Conservation (phyloP, 2,888 invertebrate species). For the Chrysotoxum bicinctum region DNA sequence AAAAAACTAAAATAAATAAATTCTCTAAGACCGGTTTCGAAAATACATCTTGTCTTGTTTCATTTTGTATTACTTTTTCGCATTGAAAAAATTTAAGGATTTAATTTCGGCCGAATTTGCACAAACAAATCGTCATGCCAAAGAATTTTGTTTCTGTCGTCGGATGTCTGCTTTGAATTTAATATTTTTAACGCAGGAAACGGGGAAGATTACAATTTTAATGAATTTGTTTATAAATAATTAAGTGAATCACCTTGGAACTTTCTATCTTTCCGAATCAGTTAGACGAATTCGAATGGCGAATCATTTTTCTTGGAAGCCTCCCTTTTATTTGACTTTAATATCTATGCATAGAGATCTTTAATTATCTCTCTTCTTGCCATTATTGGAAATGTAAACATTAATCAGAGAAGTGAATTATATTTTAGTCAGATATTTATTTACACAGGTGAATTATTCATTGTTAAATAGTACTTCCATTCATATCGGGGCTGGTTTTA, state of each 20-base stretch:
- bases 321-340: conserved; percentile 15
- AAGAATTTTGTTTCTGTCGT: neutral
- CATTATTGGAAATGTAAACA: conserved; percentile 13
- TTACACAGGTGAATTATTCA: conserved; percentile 54
- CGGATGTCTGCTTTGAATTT: neutral
- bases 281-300: neutral
- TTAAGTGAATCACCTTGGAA: conserved; percentile 45
- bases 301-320: conserved; percentile 48
- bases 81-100: conserved; percentile 30
- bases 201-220: neutral
- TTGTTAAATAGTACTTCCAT: neutral
- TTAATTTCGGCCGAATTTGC: conserved; percentile 40
- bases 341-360: neutral
- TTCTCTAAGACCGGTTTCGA: conserved; percentile 59
- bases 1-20: neutral
- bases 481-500: neutral
- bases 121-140: conserved; percentile 7
- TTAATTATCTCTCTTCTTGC: conserved; percentile 27
- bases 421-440: conserved; percentile 35
- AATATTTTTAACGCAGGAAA: conserved; percentile 18
- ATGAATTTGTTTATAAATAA: neutral
- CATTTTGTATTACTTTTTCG: conserved; percentile 11
- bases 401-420: conserved; percentile 47
- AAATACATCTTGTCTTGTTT: conserved; percentile 32
- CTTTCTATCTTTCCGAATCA: neutral